Evolutionary conservation across 1,140 invertebrate species (phyloP), one percentile per base, ranked within the genome.

Genomic region (Hydropsyche tenuis): DNA sequence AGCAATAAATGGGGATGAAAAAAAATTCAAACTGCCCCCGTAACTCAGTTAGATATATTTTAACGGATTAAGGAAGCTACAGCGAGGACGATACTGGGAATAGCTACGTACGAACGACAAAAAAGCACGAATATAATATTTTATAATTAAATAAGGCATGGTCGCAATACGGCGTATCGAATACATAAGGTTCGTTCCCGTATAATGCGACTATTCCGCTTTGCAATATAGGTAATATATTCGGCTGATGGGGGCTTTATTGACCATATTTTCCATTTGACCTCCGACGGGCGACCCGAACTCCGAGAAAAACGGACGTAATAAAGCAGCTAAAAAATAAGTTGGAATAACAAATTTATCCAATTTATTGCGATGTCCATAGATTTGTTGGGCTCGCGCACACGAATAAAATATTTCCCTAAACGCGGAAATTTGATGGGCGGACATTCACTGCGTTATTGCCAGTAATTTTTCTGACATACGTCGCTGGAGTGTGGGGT

Each of bases 361-460:
- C 71, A 73, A 73, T 73, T 73, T 64, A 65, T 70, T 48, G 68
- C 68, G 48, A 70, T 70, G 68, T 70, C 68, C 45, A 73, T 73
- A 73, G 71, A 73, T 73, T 73, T 73, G 62, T 73, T 66, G 71
- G 62, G 71, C 56, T 60, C 69, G 69, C 30, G 69, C 51, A 60
- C 69, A 65, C 71, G 56, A 65, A 73, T 73, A 73, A 65, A 73
- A 73, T 65, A 73, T 73, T 65, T 66, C 43, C 43, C 68, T 70
- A 66, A 73, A 73, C 51, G 62, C 56, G 62, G 63, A 73, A 65
- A 73, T 73, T 73, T 73, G 71, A 73, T 73, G 71, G 71, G 60
- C 62, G 71, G 71, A 73, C 71, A 73, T 73, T 73, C 71, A 56
- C 71, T 46, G 62, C 30, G 62, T 73, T 73, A 73, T 73, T 73